Evolutionary conservation across 1,140 invertebrate genomes (phyloP), one percentile per base, ranked within the genome.

Genomic region (Bilobella aurantiaca): DNA sequence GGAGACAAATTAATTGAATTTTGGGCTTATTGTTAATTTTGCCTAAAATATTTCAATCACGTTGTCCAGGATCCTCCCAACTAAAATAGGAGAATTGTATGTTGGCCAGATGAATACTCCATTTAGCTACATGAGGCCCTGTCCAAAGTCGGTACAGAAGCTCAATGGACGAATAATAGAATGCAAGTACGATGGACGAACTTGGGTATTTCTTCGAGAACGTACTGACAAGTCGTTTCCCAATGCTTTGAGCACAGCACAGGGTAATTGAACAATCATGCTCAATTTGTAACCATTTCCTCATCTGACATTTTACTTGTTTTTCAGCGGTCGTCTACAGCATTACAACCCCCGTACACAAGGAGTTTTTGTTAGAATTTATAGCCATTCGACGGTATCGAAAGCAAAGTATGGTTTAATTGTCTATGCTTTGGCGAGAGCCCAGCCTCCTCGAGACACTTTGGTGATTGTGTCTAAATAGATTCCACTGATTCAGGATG

Each of bases 191-290:
- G 74, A 73, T n/a, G 79, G 82, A 31, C 77, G 84, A 66, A 46
- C 49, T 27, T 99, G 97, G 97, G 82, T 88, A 49, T 97, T 96
- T 75, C 93, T 99, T 90, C 83, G 96, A 59, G 90, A 96, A 77
- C 81, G 97, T 74, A 96, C 89, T 0, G 97, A 99, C 77, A 99
- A 99, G 79, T 94, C 91, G 1, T 93, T 88, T 78, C 96, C 97
- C 1, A 99, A 99, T 78, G 87, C 87, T 61, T 87, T 78, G 63
- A 83, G 80, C 1, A 97, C 94, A 3, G 93, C 91, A 27, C 74
- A 78, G 64, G 84, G 90, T 92, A 81, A 70, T 74, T 74, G 32
- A 12, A 14, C 37, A 18, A 57, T 66, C 62, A 21, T 61, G 64
- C 30, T 59, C 28, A 21, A 8, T 25, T 59, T 32, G 16, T 21